Conservation (phyloP, 2,113 vertebrate species). For the Hippocampus zosterae region DNA sequence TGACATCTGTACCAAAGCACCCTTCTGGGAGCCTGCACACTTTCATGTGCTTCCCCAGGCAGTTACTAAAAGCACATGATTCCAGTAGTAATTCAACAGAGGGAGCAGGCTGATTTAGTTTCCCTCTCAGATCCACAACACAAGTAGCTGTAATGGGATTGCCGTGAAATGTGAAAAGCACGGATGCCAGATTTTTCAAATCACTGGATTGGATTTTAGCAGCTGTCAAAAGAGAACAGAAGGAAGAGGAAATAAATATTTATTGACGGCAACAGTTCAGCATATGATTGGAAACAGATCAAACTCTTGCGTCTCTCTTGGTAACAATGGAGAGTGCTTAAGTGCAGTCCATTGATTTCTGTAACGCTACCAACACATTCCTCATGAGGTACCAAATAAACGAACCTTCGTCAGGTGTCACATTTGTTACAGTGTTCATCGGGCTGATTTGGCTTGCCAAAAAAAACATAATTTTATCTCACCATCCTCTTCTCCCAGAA, state of each 20-base stretch:
- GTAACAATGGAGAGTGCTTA: neutral
- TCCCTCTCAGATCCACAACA: conserved; percentile 19
- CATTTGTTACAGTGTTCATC: neutral
- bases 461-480: neutral
- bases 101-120: conserved; percentile 42
- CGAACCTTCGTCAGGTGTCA: no score
- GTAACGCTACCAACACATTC: neutral
- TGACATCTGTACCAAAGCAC: conserved; percentile 29
- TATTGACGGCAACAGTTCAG: conserved; percentile 11
- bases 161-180: conserved; percentile 41
- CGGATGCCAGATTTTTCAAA: conserved; percentile 12
- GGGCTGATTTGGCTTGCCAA: neutral
- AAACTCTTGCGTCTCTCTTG: conserved; percentile 12
- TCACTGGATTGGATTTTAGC: conserved; percentile 24
- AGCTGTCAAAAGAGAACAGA: conserved; percentile 5
- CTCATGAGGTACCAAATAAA: neutral
- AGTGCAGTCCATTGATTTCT: neutral
- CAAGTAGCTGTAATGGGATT: conserved; percentile 39
- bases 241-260: conserved; percentile 13
- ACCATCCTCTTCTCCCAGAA: neutral
- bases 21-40: conserved; percentile 23
- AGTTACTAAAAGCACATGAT: conserved; percentile 50
- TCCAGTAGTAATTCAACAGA: conserved; percentile 50
- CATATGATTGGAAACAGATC: conserved; percentile 19
- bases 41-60: conserved; percentile 41